These are phyloP conservation scores for Pseudochaenichthys georgianus DNA, from an alignment of 2,797 vertebrate species.

Conservation along the genomic window DNA sequence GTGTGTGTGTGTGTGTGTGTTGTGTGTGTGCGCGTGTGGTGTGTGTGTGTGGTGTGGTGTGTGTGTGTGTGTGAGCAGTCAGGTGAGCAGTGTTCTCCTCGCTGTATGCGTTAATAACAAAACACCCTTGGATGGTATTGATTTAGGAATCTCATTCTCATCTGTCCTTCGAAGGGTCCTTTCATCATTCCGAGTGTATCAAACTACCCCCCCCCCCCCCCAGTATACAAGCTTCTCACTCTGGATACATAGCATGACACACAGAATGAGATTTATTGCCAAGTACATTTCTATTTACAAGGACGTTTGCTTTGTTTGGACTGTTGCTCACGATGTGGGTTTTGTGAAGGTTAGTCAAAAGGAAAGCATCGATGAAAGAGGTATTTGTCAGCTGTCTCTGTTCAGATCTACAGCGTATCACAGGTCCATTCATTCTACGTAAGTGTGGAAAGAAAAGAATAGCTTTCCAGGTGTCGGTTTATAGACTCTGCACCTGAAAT, in stretches of 20 bases:
- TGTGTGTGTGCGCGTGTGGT: too few relatives aligned
- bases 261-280: too few relatives aligned
- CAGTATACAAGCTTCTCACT: neutral
- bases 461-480: neutral
- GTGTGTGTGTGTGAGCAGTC: conserved; percentile 9
- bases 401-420: neutral
- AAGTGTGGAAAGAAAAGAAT: neutral
- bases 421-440: neutral
- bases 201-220: neutral
- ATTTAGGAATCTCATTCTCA: conserved; percentile 72
- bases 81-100: conserved; percentile 58
- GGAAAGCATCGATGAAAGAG: too few relatives aligned
- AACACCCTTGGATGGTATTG: conserved; percentile 76
- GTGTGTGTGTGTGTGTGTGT: conserved; percentile 7
- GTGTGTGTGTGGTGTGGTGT: too few relatives aligned
- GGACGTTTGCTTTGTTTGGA: too few relatives aligned
- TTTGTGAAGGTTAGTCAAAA: neutral
- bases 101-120: conserved; percentile 67
- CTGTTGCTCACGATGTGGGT: neutral
- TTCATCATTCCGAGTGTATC: conserved; percentile 55
- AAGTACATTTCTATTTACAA: too few relatives aligned
- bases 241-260: neutral
- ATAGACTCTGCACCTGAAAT: neutral
- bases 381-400: neutral
- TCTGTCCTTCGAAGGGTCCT: conserved; percentile 65